Conservation (phyloP, 2,113 vertebrate genomes). For the Herpailurus yagouaroundi region DNA sequence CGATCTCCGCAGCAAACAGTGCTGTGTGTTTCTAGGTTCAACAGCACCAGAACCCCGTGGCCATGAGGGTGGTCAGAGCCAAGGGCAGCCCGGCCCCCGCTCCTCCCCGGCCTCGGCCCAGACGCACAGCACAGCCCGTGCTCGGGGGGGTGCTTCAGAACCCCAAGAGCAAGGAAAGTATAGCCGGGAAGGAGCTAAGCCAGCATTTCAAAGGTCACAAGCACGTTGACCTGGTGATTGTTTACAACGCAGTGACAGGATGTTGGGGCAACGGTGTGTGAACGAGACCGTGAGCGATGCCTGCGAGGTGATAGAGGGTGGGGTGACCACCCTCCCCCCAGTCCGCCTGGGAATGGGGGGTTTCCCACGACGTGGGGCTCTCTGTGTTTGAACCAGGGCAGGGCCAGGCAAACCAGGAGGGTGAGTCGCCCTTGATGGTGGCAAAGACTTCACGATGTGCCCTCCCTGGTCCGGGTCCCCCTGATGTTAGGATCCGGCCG, state of each 20-base stretch:
- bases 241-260: not conserved
- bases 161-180: not conserved
- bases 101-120: not conserved
- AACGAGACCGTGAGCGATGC: not conserved
- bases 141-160: not conserved
- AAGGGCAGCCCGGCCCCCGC: not conserved
- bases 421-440: too few species aligned
- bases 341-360: not conserved
- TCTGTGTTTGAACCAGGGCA: not conserved
- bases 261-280: not conserved
- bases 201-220: too few species aligned
- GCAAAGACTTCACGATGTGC: not conserved
- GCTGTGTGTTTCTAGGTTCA: not conserved
- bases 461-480: not conserved
- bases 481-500: not conserved
- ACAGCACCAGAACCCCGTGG: not conserved
- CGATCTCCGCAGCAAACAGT: not conserved
- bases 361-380: not conserved
- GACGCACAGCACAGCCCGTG: too few species aligned
- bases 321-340: accelerated
- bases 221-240: too few species aligned
- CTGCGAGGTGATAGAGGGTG: not conserved
- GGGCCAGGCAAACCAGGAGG: not conserved
- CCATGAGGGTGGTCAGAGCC: not conserved
- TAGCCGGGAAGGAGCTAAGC: too few species aligned